Base-by-base conservation (phyloP, 37 sponge, comb jelly and placozoan species). In the Corticium candelabrum region DNA sequence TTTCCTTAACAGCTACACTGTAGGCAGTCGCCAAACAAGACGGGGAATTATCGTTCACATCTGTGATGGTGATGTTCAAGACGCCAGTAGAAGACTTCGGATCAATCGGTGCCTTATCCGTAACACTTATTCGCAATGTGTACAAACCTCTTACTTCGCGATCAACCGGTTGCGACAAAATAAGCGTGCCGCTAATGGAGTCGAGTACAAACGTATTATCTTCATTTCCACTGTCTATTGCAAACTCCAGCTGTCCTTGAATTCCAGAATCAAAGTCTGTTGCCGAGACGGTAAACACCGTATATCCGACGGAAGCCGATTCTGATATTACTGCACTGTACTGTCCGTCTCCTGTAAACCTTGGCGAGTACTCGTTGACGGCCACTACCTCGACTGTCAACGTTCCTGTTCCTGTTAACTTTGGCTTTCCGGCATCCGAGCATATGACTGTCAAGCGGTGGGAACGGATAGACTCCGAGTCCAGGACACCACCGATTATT, bases 31-130 rank as follows among this genome's bases (percentile, higher is more conserved):
- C 4, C 33, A 32, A 4, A 70, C 73, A 70, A 7, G 5, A 4
- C 73, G 73, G 73, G 4, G 7, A 29, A 15, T 70, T 70, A 32
- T 70, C 73, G 73, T 70, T 70, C 36, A 35, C 73, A 15, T 70
- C 73, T 5, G 21, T 7, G 5, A 70, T 32, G 5, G 73, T 70
- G 62, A 50, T 50, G 15, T 27, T 21, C 21, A 50, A 50, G 21
- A 21, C 21, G 11, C 62, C 62, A 21, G 11, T 50, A 21, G 62
- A 11, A 27, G 62, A 50, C 62, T 50, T 50, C 21, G 62, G 21
- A 21, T 50, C 62, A 11, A 50, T 27, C 15, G 21, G 15, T 50
- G 62, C 62, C 21, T 27, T 27, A 50, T 50, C 62, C 11, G 62
- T 27, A 11, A 21, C 62, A 11, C 21, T 50, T 50, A 50, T 50